A percentile compares a stretch with the other conserved stretches of the same genome.
phyloP scores from a whole-genome alignment of 2,113 vertebrate genomes.

The Rhinogobius similis region DNA sequence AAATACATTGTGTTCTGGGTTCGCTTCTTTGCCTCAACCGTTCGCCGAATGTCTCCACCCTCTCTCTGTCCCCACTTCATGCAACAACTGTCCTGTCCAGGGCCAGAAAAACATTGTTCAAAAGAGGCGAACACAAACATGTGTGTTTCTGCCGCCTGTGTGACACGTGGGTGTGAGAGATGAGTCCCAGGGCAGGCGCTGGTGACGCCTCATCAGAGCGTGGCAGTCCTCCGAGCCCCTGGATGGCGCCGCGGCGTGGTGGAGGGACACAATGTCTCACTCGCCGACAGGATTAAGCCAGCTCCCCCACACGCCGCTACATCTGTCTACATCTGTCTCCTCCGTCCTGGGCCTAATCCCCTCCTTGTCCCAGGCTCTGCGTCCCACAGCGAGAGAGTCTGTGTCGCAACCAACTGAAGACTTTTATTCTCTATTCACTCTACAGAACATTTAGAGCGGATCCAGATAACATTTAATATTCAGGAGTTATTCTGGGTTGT shows the following conservation, averaged over 20 bases:
- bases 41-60: too few relatives aligned
- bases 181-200: conserved; percentile 60
- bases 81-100: too few relatives aligned
- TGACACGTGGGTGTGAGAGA: conserved; percentile 66
- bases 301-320: background rate
- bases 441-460: background rate
- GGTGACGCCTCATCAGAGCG: conserved; percentile 78
- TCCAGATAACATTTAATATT: background rate
- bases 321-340: conserved; percentile 49
- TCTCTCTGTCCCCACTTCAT: too few relatives aligned
- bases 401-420: conserved; percentile 40
- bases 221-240: conserved; percentile 72
- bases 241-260: conserved; percentile 76
- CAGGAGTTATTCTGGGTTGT: background rate
- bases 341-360: conserved; percentile 64
- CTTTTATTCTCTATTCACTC: conserved; percentile 20
- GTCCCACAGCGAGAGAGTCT: conserved; percentile 58
- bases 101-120: background rate
- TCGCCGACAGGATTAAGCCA: conserved; percentile 77
- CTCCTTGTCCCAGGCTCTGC: conserved; percentile 57
- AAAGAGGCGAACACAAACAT: conserved; percentile 19
- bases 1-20: too few relatives aligned
- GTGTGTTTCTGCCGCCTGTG: conserved; percentile 37
- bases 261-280: conserved; percentile 76
- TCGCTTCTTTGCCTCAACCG: too few relatives aligned